A percentile compares a stretch with the other conserved stretches of the same genome.
These are phyloP conservation scores for Drosophila nigromelanica DNA, from an alignment of 1,140 invertebrate genomes.

Conservation along the genomic window DNA sequence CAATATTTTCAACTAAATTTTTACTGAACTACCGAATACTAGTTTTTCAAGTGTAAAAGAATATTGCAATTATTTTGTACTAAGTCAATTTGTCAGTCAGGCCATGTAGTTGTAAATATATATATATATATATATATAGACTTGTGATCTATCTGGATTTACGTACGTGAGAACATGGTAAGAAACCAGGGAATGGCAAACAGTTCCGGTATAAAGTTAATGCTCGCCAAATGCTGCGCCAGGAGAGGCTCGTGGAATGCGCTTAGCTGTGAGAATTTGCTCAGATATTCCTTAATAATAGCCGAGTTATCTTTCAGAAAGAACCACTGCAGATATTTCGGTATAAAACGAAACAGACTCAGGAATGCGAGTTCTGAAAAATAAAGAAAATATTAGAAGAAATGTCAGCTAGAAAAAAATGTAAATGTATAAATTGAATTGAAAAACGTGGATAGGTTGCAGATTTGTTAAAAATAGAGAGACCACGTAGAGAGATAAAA, in stretches of 20 bases:
- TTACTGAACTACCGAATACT: too few relatives aligned
- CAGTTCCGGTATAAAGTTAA: constrained; percentile 98
- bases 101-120: neutral
- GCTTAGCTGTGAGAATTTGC: constrained; percentile 98
- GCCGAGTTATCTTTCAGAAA: constrained; percentile 99
- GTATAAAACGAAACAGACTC: constrained; percentile 96
- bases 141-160: neutral
- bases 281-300: constrained; percentile 98
- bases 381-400: neutral
- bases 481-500: too few relatives aligned
- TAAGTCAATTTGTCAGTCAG: constrained; percentile 1
- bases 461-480: too few relatives aligned
- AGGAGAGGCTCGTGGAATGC: constrained; percentile 97
- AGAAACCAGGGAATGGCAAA: constrained; percentile 99
- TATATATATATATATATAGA: too few relatives aligned
- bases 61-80: too few relatives aligned
- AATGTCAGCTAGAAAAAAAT: too few relatives aligned
- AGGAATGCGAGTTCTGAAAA: constrained; percentile 94
- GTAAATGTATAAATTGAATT: too few relatives aligned
- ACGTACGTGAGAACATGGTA: constrained; percentile 99
- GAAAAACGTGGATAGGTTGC: too few relatives aligned
- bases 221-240: constrained; percentile 95
- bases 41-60: neutral
- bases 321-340: constrained; percentile 98
- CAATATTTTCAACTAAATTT: too few relatives aligned